phyloP scores from a whole-genome alignment of 2,888 invertebrate genomes.

The Amphimallon solstitiale region DNA sequence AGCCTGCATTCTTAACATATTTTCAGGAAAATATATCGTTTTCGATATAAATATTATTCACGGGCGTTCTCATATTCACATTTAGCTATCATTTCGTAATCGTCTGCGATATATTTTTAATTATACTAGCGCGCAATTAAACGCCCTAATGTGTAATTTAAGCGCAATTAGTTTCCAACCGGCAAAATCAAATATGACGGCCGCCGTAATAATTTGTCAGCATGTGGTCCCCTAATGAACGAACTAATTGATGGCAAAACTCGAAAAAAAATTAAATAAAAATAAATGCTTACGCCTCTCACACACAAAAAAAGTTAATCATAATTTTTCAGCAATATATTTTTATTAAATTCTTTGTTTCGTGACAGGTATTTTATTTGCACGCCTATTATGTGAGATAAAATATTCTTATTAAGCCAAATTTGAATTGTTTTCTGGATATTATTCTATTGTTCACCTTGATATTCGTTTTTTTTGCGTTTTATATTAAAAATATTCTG shows the following conservation, averaged over 20 bases:
- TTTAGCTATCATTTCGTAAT: not conserved
- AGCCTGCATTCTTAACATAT: not conserved
- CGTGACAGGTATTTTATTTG: too few relatives aligned
- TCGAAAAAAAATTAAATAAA: conserved; percentile 6
- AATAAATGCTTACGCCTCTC: too few relatives aligned
- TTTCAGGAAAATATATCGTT: not conserved
- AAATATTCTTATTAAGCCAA: too few relatives aligned
- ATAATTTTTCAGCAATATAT: too few relatives aligned
- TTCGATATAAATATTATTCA: not conserved
- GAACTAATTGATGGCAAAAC: conserved; percentile 3
- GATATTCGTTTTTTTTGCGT: too few relatives aligned
- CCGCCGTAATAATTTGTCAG: conserved; percentile 5
- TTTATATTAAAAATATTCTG: too few relatives aligned
- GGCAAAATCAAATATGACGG: conserved; percentile 13
- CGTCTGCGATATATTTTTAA: conserved; percentile 16
- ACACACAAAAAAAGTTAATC: too few relatives aligned
- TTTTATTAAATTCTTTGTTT: too few relatives aligned
- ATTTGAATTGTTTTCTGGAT: too few relatives aligned
- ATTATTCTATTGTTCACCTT: too few relatives aligned
- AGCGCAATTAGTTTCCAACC: conserved; percentile 22
- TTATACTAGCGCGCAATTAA: conserved; percentile 18
- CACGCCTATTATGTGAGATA: too few relatives aligned
- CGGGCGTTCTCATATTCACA: not conserved
- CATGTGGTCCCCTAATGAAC: conserved; percentile 1
- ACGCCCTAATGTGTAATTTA: conserved; percentile 21